These are phyloP conservation scores for Ochotona curzoniae DNA, from an alignment of 2,113 vertebrate species.

Conservation along the genomic window DNA sequence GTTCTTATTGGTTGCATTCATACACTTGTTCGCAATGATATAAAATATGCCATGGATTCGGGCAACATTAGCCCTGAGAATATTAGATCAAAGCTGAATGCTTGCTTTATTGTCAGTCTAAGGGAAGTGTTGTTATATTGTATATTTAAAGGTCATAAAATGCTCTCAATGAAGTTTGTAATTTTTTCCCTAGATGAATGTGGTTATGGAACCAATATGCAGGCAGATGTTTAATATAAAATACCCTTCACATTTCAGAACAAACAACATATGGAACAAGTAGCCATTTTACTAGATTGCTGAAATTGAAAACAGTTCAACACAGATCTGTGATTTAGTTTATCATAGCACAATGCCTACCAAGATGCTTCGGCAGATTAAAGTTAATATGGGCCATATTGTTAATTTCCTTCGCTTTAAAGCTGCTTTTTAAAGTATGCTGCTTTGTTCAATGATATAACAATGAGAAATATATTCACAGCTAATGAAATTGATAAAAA, in stretches of 20 bases:
- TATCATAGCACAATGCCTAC: slow-evolving; percentile 27
- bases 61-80: slow-evolving; percentile 17
- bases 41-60: not conserved
- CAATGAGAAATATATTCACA: slow-evolving; percentile 58
- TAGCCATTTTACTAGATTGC: slow-evolving; percentile 74
- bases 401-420: slow-evolving; percentile 74
- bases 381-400: slow-evolving; percentile 50
- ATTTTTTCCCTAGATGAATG: slow-evolving; percentile 60
- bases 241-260: slow-evolving; percentile 73
- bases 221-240: slow-evolving; percentile 82
- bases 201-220: slow-evolving; percentile 74
- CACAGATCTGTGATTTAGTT: slow-evolving; percentile 73
- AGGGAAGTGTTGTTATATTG: slow-evolving; percentile 72
- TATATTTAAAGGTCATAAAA: slow-evolving; percentile 80
- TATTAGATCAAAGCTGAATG: slow-evolving; percentile 54
- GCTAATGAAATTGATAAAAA: slow-evolving; percentile 39
- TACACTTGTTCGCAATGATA: slow-evolving; percentile 3
- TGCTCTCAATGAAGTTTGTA: slow-evolving; percentile 57
- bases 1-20: not conserved
- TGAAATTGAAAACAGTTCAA: slow-evolving; percentile 69
- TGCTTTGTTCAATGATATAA: slow-evolving; percentile 56
- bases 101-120: slow-evolving; percentile 63
- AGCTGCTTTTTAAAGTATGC: slow-evolving; percentile 66
- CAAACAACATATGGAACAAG: slow-evolving; percentile 72
- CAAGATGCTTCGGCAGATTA: slow-evolving; percentile 63